Evolutionary conservation across 2,797 vertebrate species (phyloP), one percentile per base, ranked within the genome.

Genomic region (Distichodus sexfasciatus): DNA sequence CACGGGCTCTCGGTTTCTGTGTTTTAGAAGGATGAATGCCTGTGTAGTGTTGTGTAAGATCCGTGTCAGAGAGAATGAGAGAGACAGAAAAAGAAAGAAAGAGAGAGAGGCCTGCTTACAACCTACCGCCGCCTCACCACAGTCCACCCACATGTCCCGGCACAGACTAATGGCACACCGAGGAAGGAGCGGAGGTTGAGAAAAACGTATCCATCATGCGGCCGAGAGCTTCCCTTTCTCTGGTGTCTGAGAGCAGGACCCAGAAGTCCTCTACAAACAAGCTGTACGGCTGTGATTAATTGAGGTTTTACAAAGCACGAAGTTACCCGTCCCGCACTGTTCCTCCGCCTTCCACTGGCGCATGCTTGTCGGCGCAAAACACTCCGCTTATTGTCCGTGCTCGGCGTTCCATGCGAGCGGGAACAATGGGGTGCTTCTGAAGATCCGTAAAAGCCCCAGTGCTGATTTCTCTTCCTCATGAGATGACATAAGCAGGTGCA

Each of bases 401-500:
- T 67, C 69, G 75, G 75, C 79, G 77, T 79, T 87, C 82, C 83
- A 79, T 81, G 76, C 43, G 73, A 70, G 33, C 67, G 70, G 80
- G 83, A 83, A 87, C 84, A 87, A 87, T 83, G 76, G 43, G 1
- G 71, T 69, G 70, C 78, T 82, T 79, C 85, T 73, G 81, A 72
- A 72, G 66, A 48, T 19, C 43, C 35, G 65, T 62, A 38, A 69
- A 72, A 47, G 38, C 31, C 24, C 41, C 40, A 23, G 17, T 35
- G 35, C 53, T 53, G 69, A 15, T n/a, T 57, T 71, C 53, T 71
- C 23, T 23, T 46, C 33, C 44, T 72, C 75, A 71, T 82, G 71
- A 82, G 81, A 85, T 80, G 72, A 87, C 83, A 76, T 80, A 77
- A 82, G 57, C 68, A 84, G 83, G 80, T 86, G 83, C 79, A 82